These are phyloP conservation scores for Drosophila eugracilis DNA, from an alignment of 1,140 invertebrate species.

Conservation along the genomic window DNA sequence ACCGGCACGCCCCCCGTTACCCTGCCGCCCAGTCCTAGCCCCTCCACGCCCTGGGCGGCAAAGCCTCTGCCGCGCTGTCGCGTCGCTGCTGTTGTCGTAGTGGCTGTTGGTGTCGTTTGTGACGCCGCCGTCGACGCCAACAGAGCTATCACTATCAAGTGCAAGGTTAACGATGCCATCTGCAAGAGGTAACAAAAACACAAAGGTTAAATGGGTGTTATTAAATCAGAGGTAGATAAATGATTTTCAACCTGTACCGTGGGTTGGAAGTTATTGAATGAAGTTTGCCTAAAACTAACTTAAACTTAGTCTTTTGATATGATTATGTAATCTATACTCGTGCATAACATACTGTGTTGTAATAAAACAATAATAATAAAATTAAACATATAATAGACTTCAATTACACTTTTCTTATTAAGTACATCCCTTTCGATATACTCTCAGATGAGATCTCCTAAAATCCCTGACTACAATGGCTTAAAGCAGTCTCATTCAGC, in stretches of 20 bases:
- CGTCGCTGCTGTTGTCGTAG: slow-evolving; percentile 21
- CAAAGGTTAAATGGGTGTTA: background rate
- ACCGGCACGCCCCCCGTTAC: slow-evolving; percentile 14
- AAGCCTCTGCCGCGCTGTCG: slow-evolving; percentile 49
- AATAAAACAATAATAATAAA: background rate
- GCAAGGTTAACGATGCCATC: slow-evolving; percentile 84
- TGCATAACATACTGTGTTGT: no score
- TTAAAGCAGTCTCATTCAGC: slow-evolving; percentile 14
- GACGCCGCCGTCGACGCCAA: slow-evolving; percentile 52
- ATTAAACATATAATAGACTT: background rate
- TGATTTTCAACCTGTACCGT: no score
- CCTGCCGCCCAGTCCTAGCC: background rate
- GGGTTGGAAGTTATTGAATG: no score
- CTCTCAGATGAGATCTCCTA: background rate
- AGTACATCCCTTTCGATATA: background rate
- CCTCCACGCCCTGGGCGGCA: background rate
- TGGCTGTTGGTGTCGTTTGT: slow-evolving; percentile 17
- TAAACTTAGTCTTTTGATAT: no score
- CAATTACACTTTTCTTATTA: background rate
- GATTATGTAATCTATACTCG: no score
- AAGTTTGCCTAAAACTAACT: no score
- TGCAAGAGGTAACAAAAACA: slow-evolving; percentile 18
- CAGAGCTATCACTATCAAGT: slow-evolving; percentile 77
- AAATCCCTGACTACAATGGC: slow-evolving; percentile 3
- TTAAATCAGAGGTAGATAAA: no score